Conservation (phyloP, 2,888 invertebrate genomes). For the Tryphoninae sp. region DNA sequence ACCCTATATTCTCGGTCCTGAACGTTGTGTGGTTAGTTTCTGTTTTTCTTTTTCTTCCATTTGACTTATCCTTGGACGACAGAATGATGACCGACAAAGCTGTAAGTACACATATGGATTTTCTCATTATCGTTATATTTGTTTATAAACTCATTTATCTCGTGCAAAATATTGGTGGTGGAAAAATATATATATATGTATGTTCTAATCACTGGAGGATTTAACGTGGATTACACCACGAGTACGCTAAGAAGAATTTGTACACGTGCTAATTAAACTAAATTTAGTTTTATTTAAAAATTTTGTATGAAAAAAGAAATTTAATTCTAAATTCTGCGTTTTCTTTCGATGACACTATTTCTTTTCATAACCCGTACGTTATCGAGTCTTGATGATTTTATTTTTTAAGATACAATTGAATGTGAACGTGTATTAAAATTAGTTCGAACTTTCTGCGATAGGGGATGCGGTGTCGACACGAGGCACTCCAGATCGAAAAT, state of each 20-base stretch:
- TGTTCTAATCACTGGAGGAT: not conserved
- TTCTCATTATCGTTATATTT: not conserved
- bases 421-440: too few species aligned
- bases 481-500: not conserved
- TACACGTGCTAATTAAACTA: constrained; percentile 17
- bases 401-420: too few species aligned
- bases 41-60: not conserved
- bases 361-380: too few species aligned
- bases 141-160: not conserved
- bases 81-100: constrained; percentile 66
- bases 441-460: not conserved
- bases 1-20: constrained; percentile 66
- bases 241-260: not conserved
- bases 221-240: not conserved
- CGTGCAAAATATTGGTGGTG: not conserved
- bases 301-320: not conserved
- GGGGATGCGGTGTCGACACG: not conserved
- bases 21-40: constrained; percentile 39
- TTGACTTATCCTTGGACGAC: not conserved
- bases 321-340: not conserved
- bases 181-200: not conserved
- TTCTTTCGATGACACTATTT: too few species aligned
- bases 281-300: not conserved
- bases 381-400: too few species aligned
- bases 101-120: constrained; percentile 63